These are phyloP conservation scores for Phymatocera aterrima DNA, from an alignment of 2,888 invertebrate species.

Conservation along the genomic window DNA sequence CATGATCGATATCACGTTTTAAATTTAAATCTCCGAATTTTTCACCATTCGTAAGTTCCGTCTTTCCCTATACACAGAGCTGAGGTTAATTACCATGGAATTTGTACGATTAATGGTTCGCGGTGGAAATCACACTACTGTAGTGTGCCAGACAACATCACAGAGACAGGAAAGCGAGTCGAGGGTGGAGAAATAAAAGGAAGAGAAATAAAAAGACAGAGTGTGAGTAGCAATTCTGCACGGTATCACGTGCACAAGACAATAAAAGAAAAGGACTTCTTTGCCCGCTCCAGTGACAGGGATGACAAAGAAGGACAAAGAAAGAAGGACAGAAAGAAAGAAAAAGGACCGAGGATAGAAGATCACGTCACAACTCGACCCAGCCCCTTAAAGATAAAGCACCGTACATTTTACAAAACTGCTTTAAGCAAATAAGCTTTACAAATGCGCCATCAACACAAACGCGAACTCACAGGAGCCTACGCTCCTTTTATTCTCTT, in stretches of 20 bases:
- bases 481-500: background rate
- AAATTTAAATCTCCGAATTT: background rate
- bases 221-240: conserved; percentile 43
- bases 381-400: conserved; percentile 29
- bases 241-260: conserved; percentile 44
- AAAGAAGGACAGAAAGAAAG: conserved; percentile 30
- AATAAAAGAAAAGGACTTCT: conserved; percentile 44
- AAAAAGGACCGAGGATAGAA: conserved; percentile 30
- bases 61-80: background rate
- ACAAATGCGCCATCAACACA: conserved; percentile 40
- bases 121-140: conserved; percentile 29
- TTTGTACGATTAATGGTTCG: conserved; percentile 40
- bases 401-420: conserved; percentile 41
- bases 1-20: conserved; percentile 10
- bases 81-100: conserved; percentile 15
- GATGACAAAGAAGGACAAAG: conserved; percentile 43
- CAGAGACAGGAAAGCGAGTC: background rate
- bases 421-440: conserved; percentile 43
- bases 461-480: background rate
- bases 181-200: background rate
- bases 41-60: background rate
- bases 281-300: conserved; percentile 41
- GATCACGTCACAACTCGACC: conserved; percentile 39
- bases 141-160: conserved; percentile 23
- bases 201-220: conserved; percentile 31